Base-by-base conservation (phyloP, 1,140 invertebrate species). In the Drosophila truncata region DNA sequence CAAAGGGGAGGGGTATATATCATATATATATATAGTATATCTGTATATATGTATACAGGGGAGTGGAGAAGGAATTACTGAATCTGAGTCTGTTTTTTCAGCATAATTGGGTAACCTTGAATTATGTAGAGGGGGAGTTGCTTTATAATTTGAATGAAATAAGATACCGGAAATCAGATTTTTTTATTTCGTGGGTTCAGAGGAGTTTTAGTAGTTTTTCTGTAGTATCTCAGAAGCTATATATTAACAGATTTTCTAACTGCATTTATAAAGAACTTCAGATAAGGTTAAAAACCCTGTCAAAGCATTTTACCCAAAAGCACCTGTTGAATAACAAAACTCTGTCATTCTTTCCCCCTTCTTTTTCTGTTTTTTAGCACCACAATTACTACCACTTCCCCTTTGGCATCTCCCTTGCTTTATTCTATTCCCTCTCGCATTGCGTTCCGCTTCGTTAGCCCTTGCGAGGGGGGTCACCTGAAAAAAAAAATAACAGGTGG, bases 391-490 rank as follows among this genome's bases (percentile, higher is more conserved):
- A 39, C 14, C 44, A 25, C 33, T 14, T n/a, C 31, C 55, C 49
- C 33, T 46, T 46, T 11, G 23, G 5, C 31, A n/a, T n/a, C n/a
- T 16, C 23, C 20, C 20, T 18, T 31, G 18, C 7, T 58, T 39
- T 29, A 55, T 61, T 50, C 62, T 59, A 46, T 63, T 41, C 59
- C 57, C 74, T 39, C 41, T 76, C 49, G 72, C 49, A 66, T 66
- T 69, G 57, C 52, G 79, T 86, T 86, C 65, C 83, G 76, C 82
- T 77, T 87, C 60, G 82, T 52, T 86, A 52, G 49, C 60, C 64
- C 18, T 47, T 66, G 41, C 62, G 65, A 66, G 64, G 42, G 66
- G 67, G 69, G 50, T 71, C 65, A 57, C 33, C 42, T 27, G 50
- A 39, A 27, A 18, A 23, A 49, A 49, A 27, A 52, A 35, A 49